These are phyloP conservation scores for Scaptomyza graminum DNA, from an alignment of 1,140 invertebrate species.

Conservation along the genomic window DNA sequence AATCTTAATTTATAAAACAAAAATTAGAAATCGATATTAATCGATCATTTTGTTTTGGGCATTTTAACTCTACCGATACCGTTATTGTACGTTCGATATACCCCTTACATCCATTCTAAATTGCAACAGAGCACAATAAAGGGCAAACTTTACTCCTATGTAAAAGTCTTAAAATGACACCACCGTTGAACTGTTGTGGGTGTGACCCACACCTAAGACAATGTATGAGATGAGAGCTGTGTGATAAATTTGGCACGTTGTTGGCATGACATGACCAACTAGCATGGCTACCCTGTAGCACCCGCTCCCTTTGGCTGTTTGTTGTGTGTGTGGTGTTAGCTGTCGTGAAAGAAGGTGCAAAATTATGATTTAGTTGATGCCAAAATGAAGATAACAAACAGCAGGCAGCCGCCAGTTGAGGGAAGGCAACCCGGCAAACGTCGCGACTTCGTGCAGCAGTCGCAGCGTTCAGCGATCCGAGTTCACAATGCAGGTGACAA, in stretches of 20 bases:
- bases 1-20: too few relatives aligned
- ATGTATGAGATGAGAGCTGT: conserved; percentile 17
- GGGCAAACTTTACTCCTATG: not conserved
- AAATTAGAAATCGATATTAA: not conserved
- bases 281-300: not conserved
- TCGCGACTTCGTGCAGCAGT: conserved; percentile 17
- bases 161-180: not conserved
- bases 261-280: conserved; percentile 39
- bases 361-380: conserved; percentile 66
- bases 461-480: conserved; percentile 5
- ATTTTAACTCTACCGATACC: too few relatives aligned
- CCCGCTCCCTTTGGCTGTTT: not conserved
- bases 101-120: not conserved
- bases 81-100: not conserved
- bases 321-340: conserved; percentile 6
- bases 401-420: conserved; percentile 17
- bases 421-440: conserved; percentile 9
- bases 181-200: conserved; percentile 6
- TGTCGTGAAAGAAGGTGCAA: conserved; percentile 58
- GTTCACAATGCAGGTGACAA: conserved; percentile 57
- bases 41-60: not conserved
- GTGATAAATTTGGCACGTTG: conserved; percentile 50
- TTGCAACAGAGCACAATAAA: not conserved
- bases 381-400: conserved; percentile 61
- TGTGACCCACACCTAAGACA: conserved; percentile 9